Conservation (phyloP, 2,888 invertebrate species). For the Drosophila peninsularis region DNA sequence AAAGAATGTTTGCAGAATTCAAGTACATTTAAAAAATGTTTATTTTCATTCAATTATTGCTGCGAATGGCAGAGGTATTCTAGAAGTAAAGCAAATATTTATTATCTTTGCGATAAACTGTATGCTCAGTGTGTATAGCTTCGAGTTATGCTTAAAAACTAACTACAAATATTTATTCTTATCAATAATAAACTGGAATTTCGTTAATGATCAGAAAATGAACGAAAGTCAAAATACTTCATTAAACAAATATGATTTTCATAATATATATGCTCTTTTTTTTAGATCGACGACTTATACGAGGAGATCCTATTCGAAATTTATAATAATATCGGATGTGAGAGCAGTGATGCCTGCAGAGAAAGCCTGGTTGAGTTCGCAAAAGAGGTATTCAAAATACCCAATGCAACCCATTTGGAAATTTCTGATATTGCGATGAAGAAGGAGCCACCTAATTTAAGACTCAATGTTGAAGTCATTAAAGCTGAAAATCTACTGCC, state of each 20-base stretch:
- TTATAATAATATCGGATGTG: slow-evolving; percentile 92
- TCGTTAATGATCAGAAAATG: background rate
- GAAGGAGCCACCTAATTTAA: slow-evolving; percentile 93
- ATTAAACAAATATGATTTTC: background rate
- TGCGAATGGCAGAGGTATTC: background rate
- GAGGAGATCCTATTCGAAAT: slow-evolving; percentile 93
- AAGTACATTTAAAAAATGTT: background rate
- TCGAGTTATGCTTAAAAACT: background rate
- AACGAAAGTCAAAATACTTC: background rate
- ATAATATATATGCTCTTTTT: background rate
- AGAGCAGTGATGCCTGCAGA: slow-evolving; percentile 89
- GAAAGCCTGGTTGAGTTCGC: slow-evolving; percentile 90
- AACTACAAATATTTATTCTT: background rate
- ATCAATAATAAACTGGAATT: background rate
- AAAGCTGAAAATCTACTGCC: slow-evolving; percentile 93
- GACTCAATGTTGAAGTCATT: slow-evolving; percentile 93
- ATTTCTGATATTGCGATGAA: slow-evolving; percentile 89
- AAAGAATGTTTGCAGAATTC: slow-evolving; percentile 1
- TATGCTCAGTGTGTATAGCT: background rate
- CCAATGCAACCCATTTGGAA: slow-evolving; percentile 90
- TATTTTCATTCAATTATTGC: background rate
- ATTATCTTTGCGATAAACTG: background rate
- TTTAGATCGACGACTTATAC: slow-evolving; percentile 91
- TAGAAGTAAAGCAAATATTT: background rate
- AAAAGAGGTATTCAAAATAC: slow-evolving; percentile 91